Percentiles rank a stretch among this genome's conserved stretches.
phyloP scores from a whole-genome alignment of 2,888 invertebrate genomes.

The Mellilla xanthometata region DNA sequence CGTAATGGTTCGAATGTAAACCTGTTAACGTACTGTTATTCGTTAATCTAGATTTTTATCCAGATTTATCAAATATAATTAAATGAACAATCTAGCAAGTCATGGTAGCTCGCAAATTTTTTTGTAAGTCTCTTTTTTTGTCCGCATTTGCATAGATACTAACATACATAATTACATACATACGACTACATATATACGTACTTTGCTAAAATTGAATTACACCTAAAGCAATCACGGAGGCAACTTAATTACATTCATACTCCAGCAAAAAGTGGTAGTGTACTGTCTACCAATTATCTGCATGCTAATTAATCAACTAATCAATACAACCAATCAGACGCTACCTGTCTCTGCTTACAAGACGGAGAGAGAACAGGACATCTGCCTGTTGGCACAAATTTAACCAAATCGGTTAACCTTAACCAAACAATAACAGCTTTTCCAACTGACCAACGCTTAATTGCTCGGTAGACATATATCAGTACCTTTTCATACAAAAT shows the following conservation, averaged over 20 bases:
- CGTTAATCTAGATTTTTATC: too few relatives aligned
- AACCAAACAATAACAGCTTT: conserved; percentile 82
- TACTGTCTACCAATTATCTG: conserved; percentile 44
- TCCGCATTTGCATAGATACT: too few relatives aligned
- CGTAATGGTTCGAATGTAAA: too few relatives aligned
- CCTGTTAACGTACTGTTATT: too few relatives aligned
- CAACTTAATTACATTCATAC: conserved; percentile 7
- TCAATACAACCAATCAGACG: conserved; percentile 67
- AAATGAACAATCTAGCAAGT: background rate
- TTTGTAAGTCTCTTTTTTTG: too few relatives aligned
- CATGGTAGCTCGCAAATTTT: background rate
- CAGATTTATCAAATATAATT: too few relatives aligned
- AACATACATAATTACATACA: too few relatives aligned
- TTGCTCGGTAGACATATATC: conserved; percentile 31
- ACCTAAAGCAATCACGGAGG: conserved; percentile 15
- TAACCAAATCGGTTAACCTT: conserved; percentile 82
- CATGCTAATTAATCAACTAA: conserved; percentile 63
- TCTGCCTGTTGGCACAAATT: conserved; percentile 78
- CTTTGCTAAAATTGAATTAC: conserved; percentile 6
- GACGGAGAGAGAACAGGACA: conserved; percentile 63
- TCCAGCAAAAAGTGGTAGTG: conserved; percentile 25
- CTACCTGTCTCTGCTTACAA: conserved; percentile 30
- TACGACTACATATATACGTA: too few relatives aligned
- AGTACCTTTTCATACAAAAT: conserved; percentile 19
- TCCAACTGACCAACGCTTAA: conserved; percentile 66